Conservation (phyloP, 2,797 vertebrate species). For the Acanthurus leucopareius region DNA sequence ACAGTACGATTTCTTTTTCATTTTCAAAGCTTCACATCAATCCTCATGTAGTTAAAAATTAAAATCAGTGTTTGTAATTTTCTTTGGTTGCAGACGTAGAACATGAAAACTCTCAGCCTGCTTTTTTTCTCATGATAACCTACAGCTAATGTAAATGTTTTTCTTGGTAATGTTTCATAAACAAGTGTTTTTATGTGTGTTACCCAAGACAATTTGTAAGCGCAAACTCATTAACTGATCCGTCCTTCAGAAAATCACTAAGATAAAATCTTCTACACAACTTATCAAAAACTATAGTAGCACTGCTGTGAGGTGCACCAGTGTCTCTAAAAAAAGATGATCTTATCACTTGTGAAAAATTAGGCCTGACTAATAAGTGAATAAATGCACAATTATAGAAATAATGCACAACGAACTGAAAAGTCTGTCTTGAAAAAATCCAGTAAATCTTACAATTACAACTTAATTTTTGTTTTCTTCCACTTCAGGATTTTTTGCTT, state of each 20-base stretch:
- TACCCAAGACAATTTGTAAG: slow-evolving; percentile 4
- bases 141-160: slow-evolving; percentile 31
- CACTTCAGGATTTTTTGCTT: slow-evolving; percentile 6
- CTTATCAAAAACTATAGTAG: background rate
- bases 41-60: slow-evolving; percentile 27
- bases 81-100: slow-evolving; percentile 8
- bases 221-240: slow-evolving; percentile 28
- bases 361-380: slow-evolving; percentile 23
- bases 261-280: background rate
- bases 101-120: background rate
- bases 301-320: background rate
- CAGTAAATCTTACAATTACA: background rate
- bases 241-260: slow-evolving; percentile 42
- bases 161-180: background rate
- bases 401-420: slow-evolving; percentile 5
- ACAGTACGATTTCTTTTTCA: background rate
- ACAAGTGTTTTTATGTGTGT: slow-evolving; percentile 5
- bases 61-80: slow-evolving; percentile 23
- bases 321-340: background rate
- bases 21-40: slow-evolving; percentile 22
- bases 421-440: background rate
- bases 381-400: slow-evolving; percentile 17
- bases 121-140: slow-evolving; percentile 10
- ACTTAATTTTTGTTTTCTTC: background rate
- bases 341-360: slow-evolving; percentile 4